Evolutionary conservation across 2,888 invertebrate genomes (phyloP).

Genomic region (Dusona sp.): DNA sequence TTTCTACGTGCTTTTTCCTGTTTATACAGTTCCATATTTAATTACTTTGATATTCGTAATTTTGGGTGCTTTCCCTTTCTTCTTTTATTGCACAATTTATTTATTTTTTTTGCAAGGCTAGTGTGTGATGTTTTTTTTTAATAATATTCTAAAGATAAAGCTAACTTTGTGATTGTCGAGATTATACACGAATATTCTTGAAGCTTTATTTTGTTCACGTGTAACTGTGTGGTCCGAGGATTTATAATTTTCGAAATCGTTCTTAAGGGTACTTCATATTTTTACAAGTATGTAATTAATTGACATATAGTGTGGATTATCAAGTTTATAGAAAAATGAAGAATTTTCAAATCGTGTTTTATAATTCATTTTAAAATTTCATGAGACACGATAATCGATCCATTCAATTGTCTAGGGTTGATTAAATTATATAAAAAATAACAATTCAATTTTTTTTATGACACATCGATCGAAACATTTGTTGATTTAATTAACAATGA

Average conservation of each 20-base stretch:
- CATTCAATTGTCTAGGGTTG: neutral
- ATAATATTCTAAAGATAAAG: constrained; percentile 64
- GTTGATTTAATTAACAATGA: neutral
- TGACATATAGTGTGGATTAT: constrained; percentile 1
- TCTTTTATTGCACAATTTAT: neutral
- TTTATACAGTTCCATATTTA: neutral
- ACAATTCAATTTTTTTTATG: neutral
- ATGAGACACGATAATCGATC: neutral
- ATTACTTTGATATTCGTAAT: neutral
- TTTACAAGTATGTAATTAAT: constrained; percentile 8
- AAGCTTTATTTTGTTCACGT: constrained; percentile 13
- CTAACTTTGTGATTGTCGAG: constrained; percentile 66
- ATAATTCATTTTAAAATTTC: neutral
- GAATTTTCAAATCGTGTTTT: neutral
- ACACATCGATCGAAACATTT: neutral
- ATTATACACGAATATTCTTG: constrained; percentile 43
- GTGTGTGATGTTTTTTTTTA: constrained; percentile 25
- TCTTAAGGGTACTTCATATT: neutral
- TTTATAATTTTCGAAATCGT: constrained; percentile 9
- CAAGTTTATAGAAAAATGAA: neutral
- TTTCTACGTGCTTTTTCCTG: neutral
- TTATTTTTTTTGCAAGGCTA: constrained; percentile 52
- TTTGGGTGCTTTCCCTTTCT: neutral
- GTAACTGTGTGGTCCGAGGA: constrained; percentile 37
- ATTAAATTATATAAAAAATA: neutral